A percentile compares a stretch with the other conserved stretches of the same genome.
phyloP scores from a whole-genome alignment of 2,113 vertebrate species.

The Megaptera novaeangliae region DNA sequence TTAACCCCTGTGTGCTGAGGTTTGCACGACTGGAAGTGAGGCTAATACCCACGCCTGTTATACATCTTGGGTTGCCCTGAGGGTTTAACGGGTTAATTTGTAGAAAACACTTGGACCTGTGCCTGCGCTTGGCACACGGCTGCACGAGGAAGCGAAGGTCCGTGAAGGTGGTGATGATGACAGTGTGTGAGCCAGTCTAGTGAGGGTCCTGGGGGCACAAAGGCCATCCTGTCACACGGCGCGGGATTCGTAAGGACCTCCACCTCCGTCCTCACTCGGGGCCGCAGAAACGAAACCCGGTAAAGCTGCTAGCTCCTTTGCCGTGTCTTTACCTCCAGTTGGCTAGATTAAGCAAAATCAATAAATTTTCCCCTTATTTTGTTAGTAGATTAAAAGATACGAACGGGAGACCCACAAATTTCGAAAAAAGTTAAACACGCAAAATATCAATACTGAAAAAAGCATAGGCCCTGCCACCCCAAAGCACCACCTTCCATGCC shows the following conservation, averaged over 20 bases:
- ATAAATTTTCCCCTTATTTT: too few relatives aligned
- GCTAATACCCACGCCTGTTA: too few relatives aligned
- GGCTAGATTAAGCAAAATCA: not conserved
- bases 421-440: not conserved
- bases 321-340: rapidly evolving
- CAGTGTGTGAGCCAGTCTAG: rapidly evolving
- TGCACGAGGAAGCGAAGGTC: rapidly evolving
- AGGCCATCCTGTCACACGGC: rapidly evolving
- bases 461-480: too few relatives aligned
- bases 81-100: not conserved
- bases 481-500: not conserved
- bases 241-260: rapidly evolving
- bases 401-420: not conserved
- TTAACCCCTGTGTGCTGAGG: not conserved
- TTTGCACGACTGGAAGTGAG: not conserved
- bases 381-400: not conserved
- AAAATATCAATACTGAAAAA: not conserved
- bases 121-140: rapidly evolving
- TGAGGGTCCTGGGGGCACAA: rapidly evolving
- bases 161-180: too few relatives aligned
- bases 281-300: not conserved
- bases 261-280: rapidly evolving
- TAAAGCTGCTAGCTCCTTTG: rapidly evolving
- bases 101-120: rapidly evolving
- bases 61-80: rapidly evolving